phyloP scores from a whole-genome alignment of 2,797 vertebrate species.

The Gymnoscopelus braueri region DNA sequence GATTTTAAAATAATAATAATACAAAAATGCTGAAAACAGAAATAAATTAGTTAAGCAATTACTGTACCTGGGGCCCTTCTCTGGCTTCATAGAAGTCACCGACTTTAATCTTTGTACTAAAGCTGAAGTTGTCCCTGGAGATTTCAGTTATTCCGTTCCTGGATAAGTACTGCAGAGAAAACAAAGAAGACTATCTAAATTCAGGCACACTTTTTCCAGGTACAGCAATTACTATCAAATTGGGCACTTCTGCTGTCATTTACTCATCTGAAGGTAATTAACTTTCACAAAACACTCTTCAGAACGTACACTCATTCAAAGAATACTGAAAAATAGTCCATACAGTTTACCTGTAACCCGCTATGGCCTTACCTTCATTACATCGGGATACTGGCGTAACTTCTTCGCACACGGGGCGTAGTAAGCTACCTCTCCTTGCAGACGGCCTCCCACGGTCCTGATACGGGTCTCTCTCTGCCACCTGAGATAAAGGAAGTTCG shows the following conservation, averaged over 20 bases:
- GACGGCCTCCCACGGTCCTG: slow-evolving; percentile 85
- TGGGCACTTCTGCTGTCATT: background rate
- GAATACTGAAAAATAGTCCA: background rate
- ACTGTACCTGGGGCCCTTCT: slow-evolving; percentile 95
- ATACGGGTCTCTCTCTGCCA: slow-evolving; percentile 96
- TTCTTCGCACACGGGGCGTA: slow-evolving; percentile 96
- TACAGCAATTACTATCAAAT: too few species aligned
- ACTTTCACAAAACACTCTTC: slow-evolving; percentile 2
- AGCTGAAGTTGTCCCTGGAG: slow-evolving; percentile 97
- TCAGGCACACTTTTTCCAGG: too few species aligned
- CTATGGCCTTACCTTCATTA: slow-evolving; percentile 87
- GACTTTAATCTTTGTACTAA: slow-evolving; percentile 97
- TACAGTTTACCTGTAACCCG: background rate
- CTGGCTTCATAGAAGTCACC: slow-evolving; percentile 98
- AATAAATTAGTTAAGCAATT: slow-evolving; percentile 58
- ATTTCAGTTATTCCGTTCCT: slow-evolving; percentile 95
- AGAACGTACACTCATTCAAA: slow-evolving; percentile 5
- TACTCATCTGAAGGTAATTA: background rate
- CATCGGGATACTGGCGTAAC: slow-evolving; percentile 93
- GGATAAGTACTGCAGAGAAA: slow-evolving; percentile 91
- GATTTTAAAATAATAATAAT: background rate
- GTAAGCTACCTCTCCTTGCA: slow-evolving; percentile 93
- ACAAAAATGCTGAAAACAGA: background rate
- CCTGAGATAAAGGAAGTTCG: slow-evolving; percentile 67
- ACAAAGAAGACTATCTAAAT: background rate